These are phyloP conservation scores for Neodiprion lecontei DNA, from an alignment of 1,140 invertebrate genomes.

Conservation along the genomic window DNA sequence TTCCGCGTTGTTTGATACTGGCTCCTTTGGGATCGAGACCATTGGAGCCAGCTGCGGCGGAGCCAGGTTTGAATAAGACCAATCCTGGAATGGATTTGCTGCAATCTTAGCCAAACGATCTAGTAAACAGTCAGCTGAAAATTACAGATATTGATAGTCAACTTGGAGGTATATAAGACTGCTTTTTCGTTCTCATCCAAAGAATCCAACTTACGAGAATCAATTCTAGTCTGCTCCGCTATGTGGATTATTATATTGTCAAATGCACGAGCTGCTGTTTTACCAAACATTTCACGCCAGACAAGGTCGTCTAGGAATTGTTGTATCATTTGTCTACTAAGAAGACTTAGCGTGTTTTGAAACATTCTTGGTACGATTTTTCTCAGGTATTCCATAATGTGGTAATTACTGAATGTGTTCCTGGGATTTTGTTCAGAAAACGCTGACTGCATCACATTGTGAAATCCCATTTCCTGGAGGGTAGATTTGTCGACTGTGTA, in stretches of 20 bases:
- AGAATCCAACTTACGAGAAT: conserved; percentile 60
- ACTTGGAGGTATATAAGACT: conserved; percentile 17
- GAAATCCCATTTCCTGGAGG: conserved; percentile 78
- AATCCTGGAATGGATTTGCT: conserved; percentile 81
- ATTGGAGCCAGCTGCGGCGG: conserved; percentile 29
- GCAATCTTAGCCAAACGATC: conserved; percentile 71
- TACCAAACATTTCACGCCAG: conserved; percentile 79
- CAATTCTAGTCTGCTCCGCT: conserved; percentile 75
- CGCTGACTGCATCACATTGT: conserved; percentile 71
- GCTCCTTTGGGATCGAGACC: conserved; percentile 32
- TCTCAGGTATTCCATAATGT: conserved; percentile 87
- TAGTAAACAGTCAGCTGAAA: conserved; percentile 59
- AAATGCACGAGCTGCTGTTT: conserved; percentile 77
- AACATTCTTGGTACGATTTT: conserved; percentile 89
- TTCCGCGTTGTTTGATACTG: conserved; percentile 17
- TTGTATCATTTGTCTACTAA: conserved; percentile 85
- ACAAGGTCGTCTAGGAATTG: conserved; percentile 89
- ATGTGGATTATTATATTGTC: conserved; percentile 82
- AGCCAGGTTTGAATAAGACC: conserved; percentile 66
- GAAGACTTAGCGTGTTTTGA: conserved; percentile 83
- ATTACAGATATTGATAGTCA: conserved; percentile 28
- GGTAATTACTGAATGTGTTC: conserved; percentile 71
- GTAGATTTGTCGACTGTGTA: conserved; percentile 82
- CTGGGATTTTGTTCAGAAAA: conserved; percentile 67
- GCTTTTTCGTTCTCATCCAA: conserved; percentile 45